phyloP scores from a whole-genome alignment of 2,888 invertebrate species.

The Chouioia cunea region DNA sequence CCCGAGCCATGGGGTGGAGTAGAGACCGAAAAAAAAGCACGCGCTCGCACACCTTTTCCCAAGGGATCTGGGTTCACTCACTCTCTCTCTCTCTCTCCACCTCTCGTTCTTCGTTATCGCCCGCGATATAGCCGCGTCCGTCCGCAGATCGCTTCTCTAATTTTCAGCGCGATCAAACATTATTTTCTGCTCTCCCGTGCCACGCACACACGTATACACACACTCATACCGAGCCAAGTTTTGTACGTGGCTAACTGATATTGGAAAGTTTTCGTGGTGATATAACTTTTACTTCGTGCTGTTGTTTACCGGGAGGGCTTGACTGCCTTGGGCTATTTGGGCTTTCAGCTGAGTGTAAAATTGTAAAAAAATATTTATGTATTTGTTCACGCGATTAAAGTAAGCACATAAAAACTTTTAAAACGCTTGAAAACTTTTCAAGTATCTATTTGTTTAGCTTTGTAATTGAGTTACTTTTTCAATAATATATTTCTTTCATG shows the following conservation, averaged over 20 bases:
- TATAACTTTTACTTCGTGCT: slow-evolving; percentile 46
- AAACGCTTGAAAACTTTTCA: too few species aligned
- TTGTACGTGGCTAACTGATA: slow-evolving; percentile 57
- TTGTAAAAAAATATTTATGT: too few species aligned
- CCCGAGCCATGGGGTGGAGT: slow-evolving; percentile 36
- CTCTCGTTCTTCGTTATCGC: slow-evolving; percentile 43
- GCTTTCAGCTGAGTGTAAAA: too few species aligned
- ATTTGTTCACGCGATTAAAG: too few species aligned
- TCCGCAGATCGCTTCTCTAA: slow-evolving; percentile 59
- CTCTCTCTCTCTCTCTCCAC: slow-evolving; percentile 41
- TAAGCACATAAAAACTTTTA: too few species aligned
- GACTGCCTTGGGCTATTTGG: too few species aligned
- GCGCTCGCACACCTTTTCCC: slow-evolving; percentile 51
- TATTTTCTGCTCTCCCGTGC: slow-evolving; percentile 55
- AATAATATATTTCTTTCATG: too few species aligned
- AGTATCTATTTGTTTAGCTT: too few species aligned
- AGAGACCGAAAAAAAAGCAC: slow-evolving; percentile 39
- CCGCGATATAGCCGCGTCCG: slow-evolving; percentile 30
- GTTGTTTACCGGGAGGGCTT: neutral
- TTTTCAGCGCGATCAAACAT: slow-evolving; percentile 64
- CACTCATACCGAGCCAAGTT: slow-evolving; percentile 54
- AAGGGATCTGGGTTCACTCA: slow-evolving; percentile 47
- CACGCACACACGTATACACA: slow-evolving; percentile 27
- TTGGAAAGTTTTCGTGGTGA: slow-evolving; percentile 56
- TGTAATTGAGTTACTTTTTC: too few species aligned